These are phyloP conservation scores for Lypha dubia DNA, from an alignment of 2,888 invertebrate genomes.

Conservation along the genomic window DNA sequence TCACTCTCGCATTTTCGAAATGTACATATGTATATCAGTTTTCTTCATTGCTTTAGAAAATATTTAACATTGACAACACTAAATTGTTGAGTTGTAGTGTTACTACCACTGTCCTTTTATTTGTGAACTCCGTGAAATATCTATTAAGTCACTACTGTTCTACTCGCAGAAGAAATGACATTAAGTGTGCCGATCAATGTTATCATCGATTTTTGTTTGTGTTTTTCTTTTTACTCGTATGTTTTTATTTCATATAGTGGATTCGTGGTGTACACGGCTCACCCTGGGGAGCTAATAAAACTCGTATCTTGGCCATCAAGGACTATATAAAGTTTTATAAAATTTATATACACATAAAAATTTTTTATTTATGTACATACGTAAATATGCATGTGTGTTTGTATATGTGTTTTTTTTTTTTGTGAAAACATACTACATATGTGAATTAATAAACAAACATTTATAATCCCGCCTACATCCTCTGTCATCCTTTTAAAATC, in stretches of 20 bases:
- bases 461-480: not conserved
- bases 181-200: conserved; percentile 55
- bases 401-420: not conserved
- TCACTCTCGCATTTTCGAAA: not conserved
- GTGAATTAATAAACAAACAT: conserved; percentile 51
- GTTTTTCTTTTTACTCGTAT: not conserved
- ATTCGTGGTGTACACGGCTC: conserved; percentile 32
- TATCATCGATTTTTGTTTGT: conserved; percentile 34
- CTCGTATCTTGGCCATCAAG: conserved; percentile 67
- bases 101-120: not conserved
- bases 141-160: conserved; percentile 21
- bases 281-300: conserved; percentile 70
- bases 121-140: conserved; percentile 18
- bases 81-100: not conserved
- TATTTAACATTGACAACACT: conserved; percentile 35
- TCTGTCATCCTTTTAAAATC: not conserved
- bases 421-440: conserved; percentile 33
- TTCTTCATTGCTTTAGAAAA: not conserved
- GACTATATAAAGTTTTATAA: conserved; percentile 52
- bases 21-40: not conserved
- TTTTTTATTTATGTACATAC: conserved; percentile 4
- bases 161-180: conserved; percentile 37
- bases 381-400: not conserved
- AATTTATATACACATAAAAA: conserved; percentile 12
- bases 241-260: conserved; percentile 5